Conservation (phyloP, 2,113 vertebrate species). For the Rhegmatorhina hoffmannsi region DNA sequence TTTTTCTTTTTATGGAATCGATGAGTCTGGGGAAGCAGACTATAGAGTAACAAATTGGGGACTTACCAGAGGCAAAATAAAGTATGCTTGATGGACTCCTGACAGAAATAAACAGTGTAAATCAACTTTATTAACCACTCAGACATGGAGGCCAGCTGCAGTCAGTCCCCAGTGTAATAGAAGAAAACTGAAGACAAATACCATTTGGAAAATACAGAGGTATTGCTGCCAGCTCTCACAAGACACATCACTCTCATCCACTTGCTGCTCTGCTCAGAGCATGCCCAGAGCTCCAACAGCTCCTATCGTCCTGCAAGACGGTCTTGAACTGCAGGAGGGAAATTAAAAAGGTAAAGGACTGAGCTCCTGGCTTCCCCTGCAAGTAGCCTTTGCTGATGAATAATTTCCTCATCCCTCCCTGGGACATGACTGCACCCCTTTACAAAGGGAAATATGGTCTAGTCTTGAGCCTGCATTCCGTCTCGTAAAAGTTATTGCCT, state of each 20-base stretch:
- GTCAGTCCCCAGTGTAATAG: not conserved
- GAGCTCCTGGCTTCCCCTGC: not conserved
- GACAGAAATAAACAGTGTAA: constrained; percentile 50
- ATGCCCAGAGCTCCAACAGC: not conserved
- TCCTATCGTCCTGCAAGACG: not conserved
- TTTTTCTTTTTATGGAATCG: not conserved
- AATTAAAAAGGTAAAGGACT: not conserved
- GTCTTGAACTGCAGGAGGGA: not conserved
- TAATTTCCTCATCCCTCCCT: not conserved
- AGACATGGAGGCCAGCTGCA: not conserved
- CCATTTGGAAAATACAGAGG: not conserved
- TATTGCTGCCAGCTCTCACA: not conserved
- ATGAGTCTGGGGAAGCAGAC: not conserved
- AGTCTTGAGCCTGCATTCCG: not conserved
- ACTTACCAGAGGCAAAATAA: constrained; percentile 23
- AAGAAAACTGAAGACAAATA: constrained; percentile 17
- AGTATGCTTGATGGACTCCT: constrained; percentile 41
- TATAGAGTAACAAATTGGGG: not conserved
- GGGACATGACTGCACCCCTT: rapidly evolving
- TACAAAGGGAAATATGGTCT: not conserved
- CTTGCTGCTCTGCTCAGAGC: not conserved
- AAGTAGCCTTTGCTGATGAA: not conserved
- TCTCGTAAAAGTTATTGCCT: not conserved
- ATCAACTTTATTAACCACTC: constrained; percentile 46
- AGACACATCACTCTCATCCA: not conserved